Conservation (phyloP, 2,797 vertebrate genomes). For the Acridotheres tristis region DNA sequence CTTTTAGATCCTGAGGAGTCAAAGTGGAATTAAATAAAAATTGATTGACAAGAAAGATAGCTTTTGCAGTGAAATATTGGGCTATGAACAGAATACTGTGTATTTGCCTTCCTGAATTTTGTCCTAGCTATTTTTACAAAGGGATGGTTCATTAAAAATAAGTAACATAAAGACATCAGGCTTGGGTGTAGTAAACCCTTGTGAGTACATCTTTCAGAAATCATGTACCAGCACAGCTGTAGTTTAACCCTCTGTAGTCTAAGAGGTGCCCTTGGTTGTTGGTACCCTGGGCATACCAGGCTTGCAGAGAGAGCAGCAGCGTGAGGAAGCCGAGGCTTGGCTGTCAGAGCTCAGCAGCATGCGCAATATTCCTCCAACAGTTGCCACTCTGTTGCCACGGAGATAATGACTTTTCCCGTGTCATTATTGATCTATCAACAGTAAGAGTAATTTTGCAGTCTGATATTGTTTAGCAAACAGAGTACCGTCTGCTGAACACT, state of each 20-base stretch:
- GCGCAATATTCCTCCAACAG: slow-evolving; percentile 82
- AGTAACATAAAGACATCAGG: background rate
- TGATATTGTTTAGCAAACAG: slow-evolving; percentile 76
- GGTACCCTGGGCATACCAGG: slow-evolving; percentile 73
- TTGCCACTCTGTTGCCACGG: slow-evolving; percentile 79
- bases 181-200: background rate
- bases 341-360: slow-evolving; percentile 62
- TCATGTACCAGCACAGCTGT: accelerated
- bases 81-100: accelerated
- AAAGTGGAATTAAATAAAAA: background rate
- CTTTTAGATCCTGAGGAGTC: background rate
- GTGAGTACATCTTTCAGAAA: background rate
- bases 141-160: background rate
- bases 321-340: slow-evolving; percentile 81
- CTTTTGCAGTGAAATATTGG: background rate
- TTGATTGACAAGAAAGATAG: background rate
- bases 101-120: background rate
- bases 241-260: slow-evolving; percentile 65
- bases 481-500: slow-evolving; percentile 76
- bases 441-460: slow-evolving; percentile 76
- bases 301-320: slow-evolving; percentile 73
- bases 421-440: slow-evolving; percentile 80
- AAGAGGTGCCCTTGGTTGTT: slow-evolving; percentile 64
- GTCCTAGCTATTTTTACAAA: background rate
- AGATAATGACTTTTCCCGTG: slow-evolving; percentile 70